Base-by-base conservation (phyloP, 92 coral and sea anemone genomes). In the Epizoanthus rinbou region DNA sequence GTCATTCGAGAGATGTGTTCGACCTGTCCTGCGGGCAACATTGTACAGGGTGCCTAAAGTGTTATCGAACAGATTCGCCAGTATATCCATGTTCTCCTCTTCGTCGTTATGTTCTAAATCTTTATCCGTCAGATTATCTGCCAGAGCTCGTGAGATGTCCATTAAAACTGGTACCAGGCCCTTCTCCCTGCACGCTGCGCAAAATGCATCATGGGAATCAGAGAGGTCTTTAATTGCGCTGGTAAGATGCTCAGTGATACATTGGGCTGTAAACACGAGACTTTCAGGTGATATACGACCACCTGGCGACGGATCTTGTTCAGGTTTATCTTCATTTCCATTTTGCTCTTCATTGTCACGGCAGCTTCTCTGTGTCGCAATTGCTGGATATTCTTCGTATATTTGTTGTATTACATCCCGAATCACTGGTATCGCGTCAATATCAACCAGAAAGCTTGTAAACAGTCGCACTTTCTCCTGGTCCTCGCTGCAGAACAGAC, bases 401-500 rank as follows among this genome's bases (percentile, higher is more conserved):
- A 78, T n/a, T 78, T 60, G 4, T 7, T 15, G 39, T 43, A 78
- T 60, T 2, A 78, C 28, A 39, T 43, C 45, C 53, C 43, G 43
- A 37, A 78, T 59, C 63, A 84, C 70, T 13, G 25, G 56, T 21
- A 86, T 54, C 25, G 64, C 91, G 17, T 78, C 88, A 16, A 84
- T 84, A 33, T 84, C 91, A 23, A 88, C 71, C 52, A 88, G 35
- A 10, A 88, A 84, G 69, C 86, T 70, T 70, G 88, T 85, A 78
- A 84, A 75, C 52, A 88, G 8, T 8, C 53, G 35, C 68, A 69
- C 81, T 25, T 88, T 88, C 69, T 84, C 83, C 22, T 69, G 85
- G 31, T 84, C 80, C 28, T 63, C 58, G 69, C 82, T 19, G 23
- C 82, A 60, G 82, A 78, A 45, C 21, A 21, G 31, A 41, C 25